Evolutionary conservation across 2,888 invertebrate genomes (phyloP).

Genomic region (Aspidapion aeneum): DNA sequence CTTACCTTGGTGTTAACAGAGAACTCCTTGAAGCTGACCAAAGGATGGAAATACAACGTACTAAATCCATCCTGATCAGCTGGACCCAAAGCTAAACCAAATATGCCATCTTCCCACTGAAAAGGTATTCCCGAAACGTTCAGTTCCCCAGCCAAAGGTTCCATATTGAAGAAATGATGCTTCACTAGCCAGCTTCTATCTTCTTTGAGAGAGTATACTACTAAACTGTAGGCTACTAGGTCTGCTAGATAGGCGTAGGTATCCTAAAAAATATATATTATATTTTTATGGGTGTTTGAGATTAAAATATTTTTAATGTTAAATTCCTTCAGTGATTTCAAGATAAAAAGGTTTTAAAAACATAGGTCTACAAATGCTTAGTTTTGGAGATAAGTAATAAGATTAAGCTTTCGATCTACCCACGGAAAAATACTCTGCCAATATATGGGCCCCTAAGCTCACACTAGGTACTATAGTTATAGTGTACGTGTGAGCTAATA

Average conservation of each 20-base stretch:
- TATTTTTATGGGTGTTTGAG: too few relatives aligned
- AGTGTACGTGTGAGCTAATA: too few relatives aligned
- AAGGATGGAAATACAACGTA: conserved; percentile 75
- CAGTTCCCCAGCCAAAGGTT: conserved; percentile 67
- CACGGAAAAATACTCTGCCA: too few relatives aligned
- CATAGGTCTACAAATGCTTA: too few relatives aligned
- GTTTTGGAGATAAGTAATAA: too few relatives aligned
- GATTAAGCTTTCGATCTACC: too few relatives aligned
- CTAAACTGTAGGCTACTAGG: conserved; percentile 62
- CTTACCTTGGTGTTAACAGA: conserved; percentile 61
- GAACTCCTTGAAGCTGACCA: conserved; percentile 74
- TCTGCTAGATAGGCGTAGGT: conserved; percentile 72
- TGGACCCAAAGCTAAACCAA: conserved; percentile 68
- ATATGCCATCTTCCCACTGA: conserved; percentile 75
- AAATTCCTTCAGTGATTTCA: too few relatives aligned
- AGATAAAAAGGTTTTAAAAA: too few relatives aligned
- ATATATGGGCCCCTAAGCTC: too few relatives aligned
- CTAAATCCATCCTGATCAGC: conserved; percentile 63
- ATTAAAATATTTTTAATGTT: too few relatives aligned
- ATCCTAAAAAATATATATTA: conserved; percentile 42
- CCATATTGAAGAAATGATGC: conserved; percentile 47
- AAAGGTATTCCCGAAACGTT: conserved; percentile 65
- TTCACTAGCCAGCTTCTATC: conserved; percentile 69
- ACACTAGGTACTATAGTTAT: too few relatives aligned
- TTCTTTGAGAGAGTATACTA: conserved; percentile 73